Evolutionary conservation across 2,113 vertebrate species (phyloP), one percentile per base, ranked within the genome.

Genomic region (Danio rerio): DNA sequence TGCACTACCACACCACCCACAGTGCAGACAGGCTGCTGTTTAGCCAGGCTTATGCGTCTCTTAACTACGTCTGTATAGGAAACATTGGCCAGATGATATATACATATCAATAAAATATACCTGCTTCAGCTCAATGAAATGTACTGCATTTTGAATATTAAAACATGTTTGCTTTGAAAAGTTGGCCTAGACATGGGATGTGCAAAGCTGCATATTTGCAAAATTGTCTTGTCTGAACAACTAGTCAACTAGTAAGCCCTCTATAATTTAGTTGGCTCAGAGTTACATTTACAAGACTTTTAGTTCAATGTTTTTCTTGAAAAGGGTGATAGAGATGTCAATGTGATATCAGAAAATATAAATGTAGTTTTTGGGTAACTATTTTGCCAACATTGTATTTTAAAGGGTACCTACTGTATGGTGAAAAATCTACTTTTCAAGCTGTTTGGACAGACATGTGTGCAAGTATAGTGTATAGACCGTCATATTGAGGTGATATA

Each of bases 1-100:
- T 77, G 74, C 56, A 31, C 18, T 18, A 77, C 58, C 58, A 77
- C 43, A 63, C 45, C 58, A 47, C 56, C 10, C 53, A 61, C 58
- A 62, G 45, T 5, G 45, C 66, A 49, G 45, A n/a, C 66, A 49
- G 56, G 10, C n/a, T 21, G 56, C 73, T 77, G 43, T 63, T 77
- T 62, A 77, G 7, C 7, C 1, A 47, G 56, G 16, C 16, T 59
- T 75, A 18, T 76, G 73, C 18, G 16, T 45, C 43, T 47, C 8
- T 45, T 47, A 49, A 56, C 55, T 10, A 9, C 11, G 7, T 61
- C 55, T 59, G 11, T 21, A 10, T 42, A 4, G 7, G 56, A 8
- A 52, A 71, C 1, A 21, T 12, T 71, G 43, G 43, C 9, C 20
- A 31, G 31, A 74, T 74, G 16, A 75, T n/a, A n/a, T n/a, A n/a